Conservation (phyloP, 1,140 invertebrate genomes). For the Aethina tumida region DNA sequence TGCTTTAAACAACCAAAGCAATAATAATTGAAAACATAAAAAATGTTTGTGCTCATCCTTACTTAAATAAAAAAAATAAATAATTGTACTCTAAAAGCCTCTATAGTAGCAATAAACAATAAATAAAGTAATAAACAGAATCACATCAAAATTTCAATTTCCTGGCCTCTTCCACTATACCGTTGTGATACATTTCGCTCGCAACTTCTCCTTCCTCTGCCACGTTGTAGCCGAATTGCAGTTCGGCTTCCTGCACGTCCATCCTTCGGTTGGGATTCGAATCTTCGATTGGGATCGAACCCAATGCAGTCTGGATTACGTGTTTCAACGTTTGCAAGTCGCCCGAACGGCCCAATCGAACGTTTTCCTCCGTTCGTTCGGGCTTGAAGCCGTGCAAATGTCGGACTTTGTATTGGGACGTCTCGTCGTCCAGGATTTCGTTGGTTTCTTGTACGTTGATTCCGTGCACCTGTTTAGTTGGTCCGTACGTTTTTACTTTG, state of each 20-base stretch:
- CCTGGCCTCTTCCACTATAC: conserved; percentile 43
- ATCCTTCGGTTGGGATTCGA: conserved; percentile 20
- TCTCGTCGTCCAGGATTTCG: conserved; percentile 36
- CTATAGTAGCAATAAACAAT: neutral
- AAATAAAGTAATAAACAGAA: neutral
- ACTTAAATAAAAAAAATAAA: conserved; percentile 3
- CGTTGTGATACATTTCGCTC: conserved; percentile 45
- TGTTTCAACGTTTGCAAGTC: conserved; percentile 31
- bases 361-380: conserved; percentile 22
- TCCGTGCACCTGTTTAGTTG: conserved; percentile 43
- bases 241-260: conserved; percentile 44
- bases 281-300: conserved; percentile 26
- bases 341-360: conserved; percentile 23
- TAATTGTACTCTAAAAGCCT: conserved; percentile 4
- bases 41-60: too few species aligned
- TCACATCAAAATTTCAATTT: conserved; percentile 26
- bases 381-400: conserved; percentile 41
- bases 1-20: neutral
- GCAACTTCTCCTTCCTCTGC: conserved; percentile 38
- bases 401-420: conserved; percentile 33
- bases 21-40: too few species aligned
- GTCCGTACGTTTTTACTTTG: conserved; percentile 71
- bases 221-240: conserved; percentile 44
- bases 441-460: conserved; percentile 40
- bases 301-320: conserved; percentile 30